phyloP scores from a whole-genome alignment of 2,797 vertebrate genomes.

The Allobates femoralis region DNA sequence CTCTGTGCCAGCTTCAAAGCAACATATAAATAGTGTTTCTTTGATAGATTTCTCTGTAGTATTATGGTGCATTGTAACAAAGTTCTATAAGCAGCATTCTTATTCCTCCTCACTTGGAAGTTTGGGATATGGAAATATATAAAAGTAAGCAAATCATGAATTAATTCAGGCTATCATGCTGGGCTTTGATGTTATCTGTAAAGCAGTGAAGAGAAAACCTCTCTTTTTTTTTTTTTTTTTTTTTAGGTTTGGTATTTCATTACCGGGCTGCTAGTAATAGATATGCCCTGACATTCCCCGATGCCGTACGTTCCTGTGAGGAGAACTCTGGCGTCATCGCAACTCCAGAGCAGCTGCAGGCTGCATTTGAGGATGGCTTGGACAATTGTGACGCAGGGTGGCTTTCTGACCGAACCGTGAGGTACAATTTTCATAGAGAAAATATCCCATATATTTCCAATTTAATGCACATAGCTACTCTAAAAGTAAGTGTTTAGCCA shows the following conservation, averaged over 20 bases:
- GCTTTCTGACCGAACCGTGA: conserved; percentile 89
- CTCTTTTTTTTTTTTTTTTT: neutral
- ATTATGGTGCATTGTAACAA: neutral
- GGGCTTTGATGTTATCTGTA: conserved; percentile 7
- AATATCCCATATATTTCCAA: no score
- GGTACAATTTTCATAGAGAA: conserved; percentile 72
- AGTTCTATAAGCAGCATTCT: neutral
- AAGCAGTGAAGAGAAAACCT: neutral
- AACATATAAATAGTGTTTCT: conserved; percentile 2
- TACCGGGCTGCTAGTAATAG: conserved; percentile 88
- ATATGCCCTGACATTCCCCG: conserved; percentile 84
- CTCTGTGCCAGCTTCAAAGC: conserved; percentile 19
- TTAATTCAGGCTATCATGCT: neutral
- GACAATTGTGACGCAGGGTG: conserved; percentile 97
- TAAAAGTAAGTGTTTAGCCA: no score
- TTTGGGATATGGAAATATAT: neutral
- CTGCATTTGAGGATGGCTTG: conserved; percentile 91
- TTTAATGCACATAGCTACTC: no score
- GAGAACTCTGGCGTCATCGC: conserved; percentile 87
- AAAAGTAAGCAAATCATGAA: conserved; percentile 13
- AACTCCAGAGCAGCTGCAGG: conserved; percentile 86
- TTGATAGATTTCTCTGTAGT: neutral
- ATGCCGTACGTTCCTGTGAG: conserved; percentile 83
- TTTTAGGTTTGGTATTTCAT: conserved; percentile 90
- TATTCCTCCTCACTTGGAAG: conserved; percentile 12